These are phyloP conservation scores for Abscondita cerata DNA, from an alignment of 2,888 invertebrate species.

Conservation along the genomic window DNA sequence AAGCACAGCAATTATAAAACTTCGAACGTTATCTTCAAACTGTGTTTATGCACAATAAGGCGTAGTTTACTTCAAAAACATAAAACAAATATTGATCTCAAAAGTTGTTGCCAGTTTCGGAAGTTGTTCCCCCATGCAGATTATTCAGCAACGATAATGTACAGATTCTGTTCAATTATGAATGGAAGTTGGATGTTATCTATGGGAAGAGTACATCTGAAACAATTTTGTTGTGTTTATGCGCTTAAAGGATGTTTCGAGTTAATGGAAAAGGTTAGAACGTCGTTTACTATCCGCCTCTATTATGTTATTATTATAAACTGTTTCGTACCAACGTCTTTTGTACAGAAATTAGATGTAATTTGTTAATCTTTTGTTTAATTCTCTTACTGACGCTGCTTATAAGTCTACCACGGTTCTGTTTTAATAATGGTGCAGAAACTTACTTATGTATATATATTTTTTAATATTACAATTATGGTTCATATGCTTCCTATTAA, in stretches of 20 bases:
- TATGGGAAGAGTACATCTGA: conserved; percentile 11
- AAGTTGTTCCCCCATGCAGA: neutral
- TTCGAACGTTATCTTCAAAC: too few relatives aligned
- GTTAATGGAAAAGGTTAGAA: neutral
- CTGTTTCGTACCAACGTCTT: too few relatives aligned
- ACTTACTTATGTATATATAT: too few relatives aligned
- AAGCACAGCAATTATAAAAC: too few relatives aligned
- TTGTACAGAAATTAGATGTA: too few relatives aligned
- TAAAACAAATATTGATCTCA: neutral
- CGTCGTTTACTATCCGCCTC: neutral
- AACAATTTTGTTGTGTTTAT: conserved; percentile 15
- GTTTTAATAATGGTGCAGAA: too few relatives aligned
- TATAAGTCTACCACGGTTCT: neutral
- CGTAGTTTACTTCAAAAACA: neutral
- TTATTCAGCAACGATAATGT: conserved; percentile 6
- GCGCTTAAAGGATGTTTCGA: conserved; percentile 12
- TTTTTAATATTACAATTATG: too few relatives aligned
- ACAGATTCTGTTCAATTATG: conserved; percentile 9
- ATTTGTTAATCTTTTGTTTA: neutral
- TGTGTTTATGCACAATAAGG: too few relatives aligned
- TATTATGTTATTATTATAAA: too few relatives aligned
- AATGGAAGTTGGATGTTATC: conserved; percentile 7
- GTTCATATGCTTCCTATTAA: too few relatives aligned
- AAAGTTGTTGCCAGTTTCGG: neutral
- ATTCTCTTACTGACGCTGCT: neutral